Conservation (phyloP, 2,113 vertebrate species). For the Perca schrenkii region DNA sequence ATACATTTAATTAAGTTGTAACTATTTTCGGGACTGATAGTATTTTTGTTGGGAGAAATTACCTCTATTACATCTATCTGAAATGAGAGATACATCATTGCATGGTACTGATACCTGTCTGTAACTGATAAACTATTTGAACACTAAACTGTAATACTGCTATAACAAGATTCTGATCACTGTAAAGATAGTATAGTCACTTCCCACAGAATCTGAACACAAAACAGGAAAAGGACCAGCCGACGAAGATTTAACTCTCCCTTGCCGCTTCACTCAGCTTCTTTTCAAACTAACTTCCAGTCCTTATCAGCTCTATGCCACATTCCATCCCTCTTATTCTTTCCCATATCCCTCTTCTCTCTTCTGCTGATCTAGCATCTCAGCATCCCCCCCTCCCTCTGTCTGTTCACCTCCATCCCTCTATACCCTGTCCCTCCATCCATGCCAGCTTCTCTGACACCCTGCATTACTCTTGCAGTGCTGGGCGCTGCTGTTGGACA, state of each 20-base stretch:
- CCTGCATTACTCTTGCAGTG: slow-evolving; percentile 75
- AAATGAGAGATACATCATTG: neutral
- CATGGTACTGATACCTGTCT: neutral
- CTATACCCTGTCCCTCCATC: slow-evolving; percentile 52
- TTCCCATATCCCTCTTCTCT: slow-evolving; percentile 34
- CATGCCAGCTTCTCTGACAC: slow-evolving; percentile 71
- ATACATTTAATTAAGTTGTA: slow-evolving; percentile 2
- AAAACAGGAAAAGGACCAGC: slow-evolving; percentile 12
- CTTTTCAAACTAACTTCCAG: slow-evolving; percentile 59
- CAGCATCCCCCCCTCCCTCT: slow-evolving; percentile 25
- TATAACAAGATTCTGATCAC: slow-evolving; percentile 21
- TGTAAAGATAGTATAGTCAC: slow-evolving; percentile 5
- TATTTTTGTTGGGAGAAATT: neutral
- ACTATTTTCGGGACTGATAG: neutral
- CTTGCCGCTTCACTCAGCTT: slow-evolving; percentile 47
- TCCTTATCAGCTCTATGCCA: slow-evolving; percentile 48
- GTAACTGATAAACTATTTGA: slow-evolving; percentile 6
- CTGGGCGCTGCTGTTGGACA: slow-evolving; percentile 76
- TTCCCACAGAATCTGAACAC: slow-evolving; percentile 11
- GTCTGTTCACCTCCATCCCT: slow-evolving; percentile 41
- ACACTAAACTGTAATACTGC: slow-evolving; percentile 9
- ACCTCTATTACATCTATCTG: neutral
- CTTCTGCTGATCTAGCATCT: slow-evolving; percentile 64
- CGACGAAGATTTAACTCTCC: slow-evolving; percentile 22
- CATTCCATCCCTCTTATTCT: slow-evolving; percentile 48